Evolutionary conservation across 2,113 vertebrate genomes (phyloP).

Genomic region (Lycaon pictus): DNA sequence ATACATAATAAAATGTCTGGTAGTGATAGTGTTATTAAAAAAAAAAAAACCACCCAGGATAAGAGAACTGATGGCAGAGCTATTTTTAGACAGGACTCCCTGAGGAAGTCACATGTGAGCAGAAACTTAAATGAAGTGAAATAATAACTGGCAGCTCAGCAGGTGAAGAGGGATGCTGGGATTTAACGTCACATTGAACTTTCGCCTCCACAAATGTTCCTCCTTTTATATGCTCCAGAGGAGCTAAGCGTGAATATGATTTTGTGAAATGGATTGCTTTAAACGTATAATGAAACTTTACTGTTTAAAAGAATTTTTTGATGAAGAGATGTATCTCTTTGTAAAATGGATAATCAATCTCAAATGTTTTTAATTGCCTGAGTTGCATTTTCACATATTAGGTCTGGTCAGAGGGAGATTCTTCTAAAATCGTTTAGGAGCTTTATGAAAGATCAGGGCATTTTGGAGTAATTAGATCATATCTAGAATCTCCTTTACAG

Average conservation of each 20-base stretch:
- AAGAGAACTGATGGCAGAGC: background rate
- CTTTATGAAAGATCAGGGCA: background rate
- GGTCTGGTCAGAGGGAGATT: conserved; percentile 1
- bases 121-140: conserved; percentile 70
- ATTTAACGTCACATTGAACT: conserved; percentile 47
- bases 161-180: conserved; percentile 24
- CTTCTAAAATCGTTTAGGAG: conserved; percentile 20
- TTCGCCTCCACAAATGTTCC: conserved; percentile 51
- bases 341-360: conserved; percentile 46
- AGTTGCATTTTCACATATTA: conserved; percentile 44
- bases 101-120: conserved; percentile 36
- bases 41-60: background rate
- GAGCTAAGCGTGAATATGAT: background rate
- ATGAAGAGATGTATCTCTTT: conserved; percentile 16
- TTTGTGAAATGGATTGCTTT: conserved; percentile 42
- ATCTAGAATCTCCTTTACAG: background rate
- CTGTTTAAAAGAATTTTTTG: conserved; percentile 45
- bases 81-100: conserved; percentile 55
- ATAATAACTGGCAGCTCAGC: conserved; percentile 53
- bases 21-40: background rate
- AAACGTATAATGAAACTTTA: conserved; percentile 28
- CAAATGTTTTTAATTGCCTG: conserved; percentile 20
- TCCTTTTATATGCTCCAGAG: conserved; percentile 7
- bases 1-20: background rate
- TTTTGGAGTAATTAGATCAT: background rate